Conservation (phyloP, 2,797 vertebrate species). For the Spondyliosoma cantharus region DNA sequence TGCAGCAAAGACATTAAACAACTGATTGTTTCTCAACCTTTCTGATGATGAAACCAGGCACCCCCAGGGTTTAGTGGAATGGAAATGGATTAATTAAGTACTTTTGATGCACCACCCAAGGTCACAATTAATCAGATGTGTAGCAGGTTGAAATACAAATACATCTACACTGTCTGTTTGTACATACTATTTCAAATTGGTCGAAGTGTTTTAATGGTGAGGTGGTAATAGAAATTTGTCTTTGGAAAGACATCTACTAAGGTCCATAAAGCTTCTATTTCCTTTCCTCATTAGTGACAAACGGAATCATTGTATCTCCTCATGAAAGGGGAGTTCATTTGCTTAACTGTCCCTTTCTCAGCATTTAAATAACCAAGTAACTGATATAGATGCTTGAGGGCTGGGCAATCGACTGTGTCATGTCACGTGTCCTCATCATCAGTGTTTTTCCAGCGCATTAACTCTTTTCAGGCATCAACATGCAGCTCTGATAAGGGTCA, state of each 20-base stretch:
- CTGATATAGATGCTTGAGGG: not conserved
- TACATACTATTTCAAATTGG: not conserved
- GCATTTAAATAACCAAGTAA: conserved; percentile 16
- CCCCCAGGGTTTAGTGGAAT: conserved; percentile 9
- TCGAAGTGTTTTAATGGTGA: conserved; percentile 1
- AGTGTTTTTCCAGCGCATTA: conserved; percentile 32
- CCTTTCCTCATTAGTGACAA: not conserved
- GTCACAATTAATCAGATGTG: conserved; percentile 57
- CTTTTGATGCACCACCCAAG: conserved; percentile 47
- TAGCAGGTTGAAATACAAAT: conserved; percentile 37
- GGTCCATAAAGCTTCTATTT: not conserved
- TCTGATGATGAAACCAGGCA: conserved; percentile 32
- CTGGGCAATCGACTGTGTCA: not conserved
- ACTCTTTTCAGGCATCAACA: conserved; percentile 64
- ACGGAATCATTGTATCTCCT: not conserved
- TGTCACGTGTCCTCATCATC: conserved; percentile 5
- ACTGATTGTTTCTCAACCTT: conserved; percentile 47
- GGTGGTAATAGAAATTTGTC: not conserved
- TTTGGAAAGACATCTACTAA: not conserved
- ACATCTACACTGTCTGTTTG: conserved; percentile 10
- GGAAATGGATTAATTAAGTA: conserved; percentile 56
- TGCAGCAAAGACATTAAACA: conserved; percentile 30
- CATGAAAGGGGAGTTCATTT: not conserved
- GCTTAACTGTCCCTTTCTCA: not conserved
- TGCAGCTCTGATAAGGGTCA: conserved; percentile 50